Evolutionary conservation across 2,797 vertebrate genomes (phyloP), one percentile per base, ranked within the genome.

Genomic region (Malacoraja senta): DNA sequence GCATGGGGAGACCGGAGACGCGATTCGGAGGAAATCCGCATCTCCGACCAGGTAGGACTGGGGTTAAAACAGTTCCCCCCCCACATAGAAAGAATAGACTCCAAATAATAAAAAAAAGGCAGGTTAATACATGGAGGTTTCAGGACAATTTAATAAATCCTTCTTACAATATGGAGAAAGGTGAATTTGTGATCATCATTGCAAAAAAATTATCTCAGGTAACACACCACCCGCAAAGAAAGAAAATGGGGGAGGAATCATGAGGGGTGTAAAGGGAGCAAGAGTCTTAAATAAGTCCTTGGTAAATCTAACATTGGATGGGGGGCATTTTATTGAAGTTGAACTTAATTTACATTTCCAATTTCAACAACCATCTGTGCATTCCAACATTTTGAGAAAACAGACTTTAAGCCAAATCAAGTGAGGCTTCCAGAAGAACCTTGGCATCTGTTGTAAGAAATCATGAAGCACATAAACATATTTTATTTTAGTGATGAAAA

Each of bases 341-440:
- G 24, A 24, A 44, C 17, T 44, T 68, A 17, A 91, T 72, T 91
- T 72, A 44, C 35, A 91, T 91, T 91, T 91, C 0, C 32, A 88
- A 53, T 91, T 91, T 24, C 21, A 4, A 44, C 2, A 26, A 91
- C 68, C 71, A 72, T 91, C 90, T 72, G 21, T 72, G 90, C 38
- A 53, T 72, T 74, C 68, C 19, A 72, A 15, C 53, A 91, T 24
- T 74, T 72, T 91, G 65, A 72, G 12, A 53, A 74, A 15, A 4
- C 32, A 91, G 68, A 72, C 35, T 74, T 71, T 53, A 53, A 91
- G 68, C 17, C 65, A 21, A 91, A 91, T 91, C 68, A 74, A 91
- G 24, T 21, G 35, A 38, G 17, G 72, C 35, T 65, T 68, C 63
- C 2, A 72, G 38, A 91, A 88, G n/a, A 17, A 63, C 61, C 3